A percentile compares a stretch with the other conserved stretches of the same genome.
These are phyloP conservation scores for Clavelina lepadiformis DNA, from an alignment of 23 tunicate genomes.

Conservation along the genomic window DNA sequence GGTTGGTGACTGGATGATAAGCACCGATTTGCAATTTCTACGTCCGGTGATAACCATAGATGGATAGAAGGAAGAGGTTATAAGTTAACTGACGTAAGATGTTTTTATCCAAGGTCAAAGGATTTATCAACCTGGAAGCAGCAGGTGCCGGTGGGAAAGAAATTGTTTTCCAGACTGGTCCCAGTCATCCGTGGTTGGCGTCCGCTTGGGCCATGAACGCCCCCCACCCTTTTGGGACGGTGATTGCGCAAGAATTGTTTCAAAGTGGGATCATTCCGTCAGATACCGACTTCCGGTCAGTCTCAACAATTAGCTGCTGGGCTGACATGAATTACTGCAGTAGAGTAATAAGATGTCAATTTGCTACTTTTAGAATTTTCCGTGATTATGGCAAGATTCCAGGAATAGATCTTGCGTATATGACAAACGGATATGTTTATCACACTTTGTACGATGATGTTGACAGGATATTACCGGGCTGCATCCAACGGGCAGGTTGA, in stretches of 20 bases:
- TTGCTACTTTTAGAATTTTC: too few species aligned
- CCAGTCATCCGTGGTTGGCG: conserved; percentile 76
- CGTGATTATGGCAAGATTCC: conserved; percentile 77
- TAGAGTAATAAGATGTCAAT: too few species aligned
- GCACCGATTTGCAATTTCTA: too few species aligned
- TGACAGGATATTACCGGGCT: conserved; percentile 54
- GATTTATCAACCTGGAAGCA: conserved; percentile 86
- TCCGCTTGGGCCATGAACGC: conserved; percentile 74
- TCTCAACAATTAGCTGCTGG: too few species aligned
- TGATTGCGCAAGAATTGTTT: conserved; percentile 79
- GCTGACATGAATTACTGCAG: too few species aligned
- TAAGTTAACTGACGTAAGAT: too few species aligned
- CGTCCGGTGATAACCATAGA: too few species aligned
- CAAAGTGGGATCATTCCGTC: conserved; percentile 89
- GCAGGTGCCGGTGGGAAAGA: conserved; percentile 99
- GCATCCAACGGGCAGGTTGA: conserved; percentile 84
- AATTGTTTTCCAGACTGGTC: conserved; percentile 90
- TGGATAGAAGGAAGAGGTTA: too few species aligned
- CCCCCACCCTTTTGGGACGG: conserved; percentile 72
- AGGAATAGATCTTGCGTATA: conserved; percentile 78
- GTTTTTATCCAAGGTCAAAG: conserved; percentile 68
- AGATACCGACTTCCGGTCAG: conserved; percentile 92
- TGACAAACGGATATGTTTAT: conserved; percentile 78
- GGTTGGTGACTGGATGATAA: too few species aligned
- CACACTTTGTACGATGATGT: conserved; percentile 60